Percentiles rank a stretch among this genome's conserved stretches.
These are phyloP conservation scores for Pterocles orientalis DNA, from an alignment of 2,113 vertebrate species.

Conservation along the genomic window DNA sequence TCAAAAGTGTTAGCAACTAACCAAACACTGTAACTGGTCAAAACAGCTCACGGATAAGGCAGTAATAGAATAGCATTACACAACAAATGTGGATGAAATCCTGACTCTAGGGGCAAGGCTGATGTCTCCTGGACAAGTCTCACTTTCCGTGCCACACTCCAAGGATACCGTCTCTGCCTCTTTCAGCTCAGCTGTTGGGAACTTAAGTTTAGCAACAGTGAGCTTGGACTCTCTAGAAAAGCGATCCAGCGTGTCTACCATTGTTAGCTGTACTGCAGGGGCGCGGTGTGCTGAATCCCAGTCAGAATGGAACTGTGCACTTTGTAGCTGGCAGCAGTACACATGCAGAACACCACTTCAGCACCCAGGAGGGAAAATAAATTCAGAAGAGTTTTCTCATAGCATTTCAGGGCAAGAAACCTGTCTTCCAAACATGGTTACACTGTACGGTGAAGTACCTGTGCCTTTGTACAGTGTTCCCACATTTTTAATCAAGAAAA, in stretches of 20 bases:
- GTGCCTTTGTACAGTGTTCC: neutral
- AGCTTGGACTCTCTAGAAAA: neutral
- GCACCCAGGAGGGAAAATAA: neutral
- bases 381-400: neutral
- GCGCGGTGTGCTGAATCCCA: fast-evolving
- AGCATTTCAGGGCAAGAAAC: neutral
- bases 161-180: neutral
- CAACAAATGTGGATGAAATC: neutral
- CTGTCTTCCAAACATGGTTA: neutral
- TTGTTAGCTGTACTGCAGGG: fast-evolving
- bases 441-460: neutral
- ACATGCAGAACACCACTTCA: neutral
- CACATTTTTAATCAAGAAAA: neutral
- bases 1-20: neutral
- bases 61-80: neutral
- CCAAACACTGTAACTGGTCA: neutral
- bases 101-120: neutral
- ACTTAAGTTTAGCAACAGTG: neutral
- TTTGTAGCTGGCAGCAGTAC: neutral
- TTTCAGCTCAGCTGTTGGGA: neutral
- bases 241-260: fast-evolving
- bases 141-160: too few relatives aligned
- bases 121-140: neutral
- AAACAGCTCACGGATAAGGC: neutral
- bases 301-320: neutral